Evolutionary conservation across 1,140 invertebrate species (phyloP), one percentile per base, ranked within the genome.

Genomic region (Drosophila takahashii): DNA sequence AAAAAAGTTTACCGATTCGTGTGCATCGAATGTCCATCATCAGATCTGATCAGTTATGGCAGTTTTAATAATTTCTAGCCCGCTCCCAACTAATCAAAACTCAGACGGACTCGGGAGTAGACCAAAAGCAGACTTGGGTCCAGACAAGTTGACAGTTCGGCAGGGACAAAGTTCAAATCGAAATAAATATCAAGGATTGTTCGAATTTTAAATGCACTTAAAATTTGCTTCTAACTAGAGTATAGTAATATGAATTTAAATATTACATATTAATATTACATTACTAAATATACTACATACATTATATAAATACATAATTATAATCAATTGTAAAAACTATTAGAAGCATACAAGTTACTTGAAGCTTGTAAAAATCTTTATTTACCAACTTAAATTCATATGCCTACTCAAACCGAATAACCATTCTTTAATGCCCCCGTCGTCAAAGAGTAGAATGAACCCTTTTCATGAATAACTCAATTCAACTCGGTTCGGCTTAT

Each of bases 381-480:
- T n/a, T 10, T 11, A 32, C 15, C 3, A 4, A 13, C 9, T 8
- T 1, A 0, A 2, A n/a, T 36, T 29, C 5, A 39, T 16, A 7
- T 6, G 8, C 10, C 11, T 22, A 18, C 1, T 11, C 39, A 13
- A 32, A 9, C 36, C 26, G 1, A 1, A 4, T 57, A 42, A 9
- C 0, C n/a, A 41, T 50, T 50, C 11, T 1, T 9, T n/a, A 18
- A 8, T 41, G 18, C 26, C 53, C 44, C 44, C 4, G 15, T 16
- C 16, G 0, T 8, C 11, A 1, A 10, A 37, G 66, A n/a, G 65
- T 11, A 45, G 11, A 4, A 1, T 0, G n/a, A 77, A 83, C 83
- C 83, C 76, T 87, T 87, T 87, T 81, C 79, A 87, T 79, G 84
- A 83, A 81, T 81, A 81, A 66, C 78, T 77, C 66, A 61, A 52